These are phyloP conservation scores for Acrobasis repandana DNA, from an alignment of 2,888 invertebrate genomes.

Conservation along the genomic window DNA sequence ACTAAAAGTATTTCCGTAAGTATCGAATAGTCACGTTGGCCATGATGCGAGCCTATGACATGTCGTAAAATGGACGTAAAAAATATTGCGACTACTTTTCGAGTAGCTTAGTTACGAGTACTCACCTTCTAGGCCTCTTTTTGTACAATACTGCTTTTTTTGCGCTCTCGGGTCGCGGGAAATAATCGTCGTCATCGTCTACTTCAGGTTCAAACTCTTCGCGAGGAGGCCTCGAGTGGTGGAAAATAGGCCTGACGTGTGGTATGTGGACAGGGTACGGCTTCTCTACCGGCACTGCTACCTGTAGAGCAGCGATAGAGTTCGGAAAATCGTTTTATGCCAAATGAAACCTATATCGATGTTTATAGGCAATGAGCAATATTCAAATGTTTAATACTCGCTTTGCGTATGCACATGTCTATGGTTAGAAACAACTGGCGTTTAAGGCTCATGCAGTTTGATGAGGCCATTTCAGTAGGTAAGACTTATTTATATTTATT, in stretches of 20 bases:
- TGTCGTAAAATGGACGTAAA: not conserved
- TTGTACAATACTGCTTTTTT: conserved; percentile 54
- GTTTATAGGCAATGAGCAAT: too few relatives aligned
- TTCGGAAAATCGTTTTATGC: too few relatives aligned
- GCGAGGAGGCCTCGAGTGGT: conserved; percentile 61
- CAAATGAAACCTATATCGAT: too few relatives aligned
- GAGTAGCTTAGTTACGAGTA: not conserved
- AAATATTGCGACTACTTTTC: not conserved
- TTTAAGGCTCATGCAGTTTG: too few relatives aligned
- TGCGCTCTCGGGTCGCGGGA: conserved; percentile 54
- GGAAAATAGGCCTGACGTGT: conserved; percentile 82
- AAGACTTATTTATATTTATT: too few relatives aligned
- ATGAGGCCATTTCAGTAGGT: too few relatives aligned
- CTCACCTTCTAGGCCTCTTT: conserved; percentile 64
- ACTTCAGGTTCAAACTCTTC: conserved; percentile 55
- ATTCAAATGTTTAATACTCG: too few relatives aligned
- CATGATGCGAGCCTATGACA: not conserved
- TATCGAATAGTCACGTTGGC: not conserved
- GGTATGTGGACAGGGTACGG: conserved; percentile 89
- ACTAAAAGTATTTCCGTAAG: not conserved
- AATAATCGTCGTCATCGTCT: conserved; percentile 61
- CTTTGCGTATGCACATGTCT: too few relatives aligned
- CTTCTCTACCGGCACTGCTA: conserved; percentile 88
- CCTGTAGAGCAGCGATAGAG: conserved; percentile 49
- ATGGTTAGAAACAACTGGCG: too few relatives aligned